A percentile compares a stretch with the other conserved stretches of the same genome.
These are phyloP conservation scores for Eulemur mongoz DNA, from an alignment of 2,797 vertebrate species.

Conservation along the genomic window DNA sequence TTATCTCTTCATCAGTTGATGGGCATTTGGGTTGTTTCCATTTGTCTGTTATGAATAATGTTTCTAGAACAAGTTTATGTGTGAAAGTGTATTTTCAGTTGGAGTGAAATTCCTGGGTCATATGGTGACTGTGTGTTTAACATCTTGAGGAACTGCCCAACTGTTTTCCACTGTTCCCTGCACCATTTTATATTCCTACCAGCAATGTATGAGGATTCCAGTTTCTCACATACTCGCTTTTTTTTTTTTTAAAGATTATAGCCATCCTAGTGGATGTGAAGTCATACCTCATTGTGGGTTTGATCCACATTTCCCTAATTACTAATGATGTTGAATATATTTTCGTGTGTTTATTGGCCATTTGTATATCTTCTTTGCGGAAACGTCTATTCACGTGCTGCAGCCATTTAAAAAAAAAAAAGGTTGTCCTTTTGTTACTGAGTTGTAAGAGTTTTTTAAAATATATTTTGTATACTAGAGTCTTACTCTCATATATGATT, in stretches of 20 bases:
- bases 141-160: neutral
- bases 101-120: neutral
- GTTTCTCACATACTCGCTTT: neutral
- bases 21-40: neutral
- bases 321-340: neutral
- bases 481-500: neutral
- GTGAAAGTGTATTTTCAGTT: neutral
- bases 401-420: neutral
- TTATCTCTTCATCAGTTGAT: neutral
- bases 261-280: neutral
- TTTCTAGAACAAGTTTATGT: neutral
- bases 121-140: neutral
- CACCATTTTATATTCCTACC: neutral
- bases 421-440: neutral
- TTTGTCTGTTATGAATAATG: neutral
- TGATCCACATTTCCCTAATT: neutral
- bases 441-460: neutral
- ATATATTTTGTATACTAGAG: neutral
- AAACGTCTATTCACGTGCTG: neutral
- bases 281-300: neutral
- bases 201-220: neutral
- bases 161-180: neutral
- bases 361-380: neutral
- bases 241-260: too few species aligned
- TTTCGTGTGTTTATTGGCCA: neutral